phyloP scores from a whole-genome alignment of 2,797 vertebrate genomes.

The Gambelia wislizenii region DNA sequence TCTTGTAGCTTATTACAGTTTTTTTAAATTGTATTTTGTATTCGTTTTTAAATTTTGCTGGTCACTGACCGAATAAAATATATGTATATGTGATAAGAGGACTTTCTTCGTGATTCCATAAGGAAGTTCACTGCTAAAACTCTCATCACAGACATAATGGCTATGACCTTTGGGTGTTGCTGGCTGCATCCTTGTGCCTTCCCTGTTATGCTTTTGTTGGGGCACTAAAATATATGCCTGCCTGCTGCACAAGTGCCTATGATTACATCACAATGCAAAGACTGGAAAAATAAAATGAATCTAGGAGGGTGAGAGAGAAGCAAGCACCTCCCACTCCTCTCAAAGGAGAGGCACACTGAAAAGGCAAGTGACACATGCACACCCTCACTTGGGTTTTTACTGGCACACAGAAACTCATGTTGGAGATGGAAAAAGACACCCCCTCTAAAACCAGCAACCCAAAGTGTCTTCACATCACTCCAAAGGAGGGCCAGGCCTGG shows the following conservation, averaged over 20 bases:
- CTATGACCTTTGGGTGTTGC: not conserved
- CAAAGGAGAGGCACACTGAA: not conserved
- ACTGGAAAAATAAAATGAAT: not conserved
- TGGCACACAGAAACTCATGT: not conserved
- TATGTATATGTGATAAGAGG: no score
- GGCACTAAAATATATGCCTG: not conserved
- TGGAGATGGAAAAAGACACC: not conserved
- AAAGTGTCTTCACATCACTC: not conserved
- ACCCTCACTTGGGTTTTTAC: conserved; percentile 2
- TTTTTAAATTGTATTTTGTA: no score
- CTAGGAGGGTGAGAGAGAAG: not conserved
- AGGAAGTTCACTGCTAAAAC: not conserved
- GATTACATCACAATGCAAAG: not conserved
- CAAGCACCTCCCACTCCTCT: not conserved
- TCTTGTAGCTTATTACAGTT: no score
- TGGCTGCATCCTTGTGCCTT: not conserved
- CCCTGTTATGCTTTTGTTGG: not conserved
- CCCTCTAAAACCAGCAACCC: not conserved
- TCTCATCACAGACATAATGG: not conserved
- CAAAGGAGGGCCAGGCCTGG: not conserved
- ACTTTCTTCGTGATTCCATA: not conserved
- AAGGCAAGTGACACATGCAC: not conserved
- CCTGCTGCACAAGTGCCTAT: not conserved
- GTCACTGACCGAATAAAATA: no score
- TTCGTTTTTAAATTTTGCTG: no score